These are phyloP conservation scores for Perognathus longimembris DNA, from an alignment of 2,113 vertebrate genomes.

Conservation along the genomic window DNA sequence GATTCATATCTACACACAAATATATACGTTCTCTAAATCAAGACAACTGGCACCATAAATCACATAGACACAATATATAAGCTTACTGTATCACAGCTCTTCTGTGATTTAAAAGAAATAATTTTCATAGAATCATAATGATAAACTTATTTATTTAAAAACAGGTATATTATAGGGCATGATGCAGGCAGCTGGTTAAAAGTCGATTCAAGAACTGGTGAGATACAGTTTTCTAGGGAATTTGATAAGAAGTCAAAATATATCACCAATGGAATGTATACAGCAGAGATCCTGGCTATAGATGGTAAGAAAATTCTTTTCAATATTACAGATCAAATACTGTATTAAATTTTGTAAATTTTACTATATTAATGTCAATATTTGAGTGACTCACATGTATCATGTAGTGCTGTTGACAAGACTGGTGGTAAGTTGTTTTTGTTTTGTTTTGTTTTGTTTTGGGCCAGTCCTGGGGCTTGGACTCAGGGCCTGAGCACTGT, in stretches of 20 bases:
- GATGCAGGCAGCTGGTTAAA: constrained; percentile 93
- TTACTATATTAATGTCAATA: background rate
- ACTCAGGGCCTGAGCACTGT: no score
- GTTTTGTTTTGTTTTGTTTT: no score
- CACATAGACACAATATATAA: background rate
- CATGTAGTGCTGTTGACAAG: background rate
- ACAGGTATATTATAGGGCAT: constrained; percentile 92
- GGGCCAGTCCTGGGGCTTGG: no score
- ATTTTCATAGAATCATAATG: constrained; percentile 26
- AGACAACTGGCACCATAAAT: constrained; percentile 12
- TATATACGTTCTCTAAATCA: background rate
- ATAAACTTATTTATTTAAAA: constrained; percentile 71
- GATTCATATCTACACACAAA: background rate
- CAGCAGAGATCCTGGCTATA: constrained; percentile 92
- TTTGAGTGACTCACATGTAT: background rate
- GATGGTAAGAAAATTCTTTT: constrained; percentile 88
- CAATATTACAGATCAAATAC: constrained; percentile 22
- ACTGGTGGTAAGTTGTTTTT: background rate
- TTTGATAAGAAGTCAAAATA: constrained; percentile 90
- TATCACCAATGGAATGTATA: constrained; percentile 89
- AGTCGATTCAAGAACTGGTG: constrained; percentile 91
- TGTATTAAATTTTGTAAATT: background rate
- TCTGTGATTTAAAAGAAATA: background rate
- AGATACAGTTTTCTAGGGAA: constrained; percentile 91
- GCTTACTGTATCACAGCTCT: background rate